These are phyloP conservation scores for Drosophila nigromelanica DNA, from an alignment of 1,140 invertebrate species.

Conservation along the genomic window DNA sequence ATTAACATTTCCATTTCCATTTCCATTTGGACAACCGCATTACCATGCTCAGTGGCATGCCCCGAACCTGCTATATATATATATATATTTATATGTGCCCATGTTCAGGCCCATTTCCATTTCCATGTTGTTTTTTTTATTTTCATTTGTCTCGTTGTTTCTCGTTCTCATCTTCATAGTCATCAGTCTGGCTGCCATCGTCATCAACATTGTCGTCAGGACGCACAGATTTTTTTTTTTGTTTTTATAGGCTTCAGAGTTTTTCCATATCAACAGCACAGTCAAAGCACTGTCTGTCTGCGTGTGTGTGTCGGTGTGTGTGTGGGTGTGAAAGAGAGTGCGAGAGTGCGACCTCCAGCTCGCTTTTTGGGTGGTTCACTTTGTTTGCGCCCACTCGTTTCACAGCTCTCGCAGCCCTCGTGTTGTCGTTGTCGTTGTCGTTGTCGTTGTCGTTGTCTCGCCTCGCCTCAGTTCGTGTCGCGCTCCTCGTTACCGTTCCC, in stretches of 20 bases:
- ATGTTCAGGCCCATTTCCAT: background rate
- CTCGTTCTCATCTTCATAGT: constrained; percentile 22
- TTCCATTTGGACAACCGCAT: constrained; percentile 20
- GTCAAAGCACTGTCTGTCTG: background rate
- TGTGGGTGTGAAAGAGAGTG: constrained; percentile 2
- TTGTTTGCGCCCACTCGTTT: constrained; percentile 31
- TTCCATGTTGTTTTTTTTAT: background rate
- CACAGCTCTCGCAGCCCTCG: constrained; percentile 20
- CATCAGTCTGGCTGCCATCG: constrained; percentile 33
- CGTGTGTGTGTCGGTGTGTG: background rate
- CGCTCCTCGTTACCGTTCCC: background rate
- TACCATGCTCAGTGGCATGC: constrained; percentile 6
- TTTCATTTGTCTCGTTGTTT: constrained; percentile 4
- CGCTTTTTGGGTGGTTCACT: constrained; percentile 23
- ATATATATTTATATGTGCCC: background rate
- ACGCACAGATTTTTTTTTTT: constrained; percentile 38
- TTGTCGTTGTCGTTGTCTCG: background rate
- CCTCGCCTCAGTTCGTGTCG: constrained; percentile 23
- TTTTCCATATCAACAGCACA: constrained; percentile 10
- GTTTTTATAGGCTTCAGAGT: constrained; percentile 36
- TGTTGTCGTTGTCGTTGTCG: background rate
- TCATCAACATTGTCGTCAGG: constrained; percentile 51
- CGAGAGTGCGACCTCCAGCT: constrained; percentile 7
- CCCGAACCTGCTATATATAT: background rate
- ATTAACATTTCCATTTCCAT: constrained; percentile 47